phyloP scores from a whole-genome alignment of 1,140 invertebrate species.

The Telenomus remus region DNA sequence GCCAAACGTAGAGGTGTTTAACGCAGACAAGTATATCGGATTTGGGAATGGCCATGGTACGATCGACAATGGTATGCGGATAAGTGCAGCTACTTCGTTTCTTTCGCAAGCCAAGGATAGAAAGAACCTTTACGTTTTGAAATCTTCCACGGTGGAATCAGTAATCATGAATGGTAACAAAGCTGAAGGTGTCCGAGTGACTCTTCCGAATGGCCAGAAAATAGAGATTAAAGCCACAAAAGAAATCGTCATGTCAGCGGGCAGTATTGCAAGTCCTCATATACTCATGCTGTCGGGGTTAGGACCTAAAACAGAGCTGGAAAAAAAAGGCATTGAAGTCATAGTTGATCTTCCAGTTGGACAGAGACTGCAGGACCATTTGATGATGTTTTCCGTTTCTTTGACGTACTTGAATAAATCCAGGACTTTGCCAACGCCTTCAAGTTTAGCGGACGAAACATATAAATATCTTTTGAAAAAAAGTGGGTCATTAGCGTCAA shows the following conservation, averaged over 20 bases:
- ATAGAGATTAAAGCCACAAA: constrained; percentile 74
- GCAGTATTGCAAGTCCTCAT: constrained; percentile 78
- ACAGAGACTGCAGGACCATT: constrained; percentile 81
- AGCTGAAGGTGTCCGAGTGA: constrained; percentile 72
- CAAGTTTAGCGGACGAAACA: constrained; percentile 30
- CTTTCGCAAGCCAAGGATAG: constrained; percentile 77
- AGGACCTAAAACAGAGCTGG: constrained; percentile 81
- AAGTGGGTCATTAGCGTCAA: constrained; percentile 28
- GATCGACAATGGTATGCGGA: constrained; percentile 77
- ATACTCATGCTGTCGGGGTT: constrained; percentile 84
- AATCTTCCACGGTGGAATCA: constrained; percentile 78
- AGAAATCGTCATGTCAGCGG: constrained; percentile 81
- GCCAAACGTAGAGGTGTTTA: constrained; percentile 66
- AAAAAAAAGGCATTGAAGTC: constrained; percentile 76
- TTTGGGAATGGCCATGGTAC: constrained; percentile 74
- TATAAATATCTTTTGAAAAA: constrained; percentile 65
- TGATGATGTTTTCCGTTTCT: constrained; percentile 68
- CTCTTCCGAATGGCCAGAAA: constrained; percentile 66
- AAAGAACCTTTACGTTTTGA: constrained; percentile 82
- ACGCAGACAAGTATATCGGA: constrained; percentile 73
- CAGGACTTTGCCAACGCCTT: constrained; percentile 74
- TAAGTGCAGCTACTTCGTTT: constrained; percentile 80
- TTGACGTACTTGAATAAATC: constrained; percentile 62
- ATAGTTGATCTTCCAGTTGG: constrained; percentile 79
- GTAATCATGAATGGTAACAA: constrained; percentile 75